Evolutionary conservation across 2,888 invertebrate genomes (phyloP).

Genomic region (Xestia xanthographa): DNA sequence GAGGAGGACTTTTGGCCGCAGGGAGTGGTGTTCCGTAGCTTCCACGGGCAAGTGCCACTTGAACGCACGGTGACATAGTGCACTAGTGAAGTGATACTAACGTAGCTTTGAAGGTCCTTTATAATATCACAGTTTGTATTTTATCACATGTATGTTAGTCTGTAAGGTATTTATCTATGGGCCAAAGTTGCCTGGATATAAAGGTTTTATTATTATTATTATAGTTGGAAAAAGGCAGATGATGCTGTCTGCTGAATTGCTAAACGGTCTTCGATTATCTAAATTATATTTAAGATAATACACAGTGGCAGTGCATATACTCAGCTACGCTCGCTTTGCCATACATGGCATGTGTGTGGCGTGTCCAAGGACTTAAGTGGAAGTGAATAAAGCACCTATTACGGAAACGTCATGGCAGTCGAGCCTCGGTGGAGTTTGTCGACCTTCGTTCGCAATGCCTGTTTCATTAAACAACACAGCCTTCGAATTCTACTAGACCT

Average conservation of each 20-base stretch:
- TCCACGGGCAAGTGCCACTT: too few species aligned
- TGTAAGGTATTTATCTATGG: too few species aligned
- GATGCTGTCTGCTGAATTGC: background rate
- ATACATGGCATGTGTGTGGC: conserved; percentile 37
- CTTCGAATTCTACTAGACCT: conserved; percentile 68
- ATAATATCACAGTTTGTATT: too few species aligned
- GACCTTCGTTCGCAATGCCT: conserved; percentile 80
- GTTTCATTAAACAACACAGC: conserved; percentile 69
- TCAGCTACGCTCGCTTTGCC: conserved; percentile 18
- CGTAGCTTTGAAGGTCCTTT: too few species aligned
- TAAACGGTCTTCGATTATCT: background rate
- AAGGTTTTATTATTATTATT: too few species aligned
- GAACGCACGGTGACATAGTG: too few species aligned
- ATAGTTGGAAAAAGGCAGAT: too few species aligned
- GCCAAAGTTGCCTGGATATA: too few species aligned
- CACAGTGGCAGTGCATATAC: conserved; percentile 9
- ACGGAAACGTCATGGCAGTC: conserved; percentile 76
- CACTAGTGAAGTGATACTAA: too few species aligned
- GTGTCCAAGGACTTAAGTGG: conserved; percentile 69
- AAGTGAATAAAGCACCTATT: conserved; percentile 72
- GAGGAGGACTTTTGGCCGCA: too few species aligned
- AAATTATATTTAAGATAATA: background rate
- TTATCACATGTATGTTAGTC: too few species aligned
- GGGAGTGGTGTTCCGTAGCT: too few species aligned
- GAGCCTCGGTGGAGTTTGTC: conserved; percentile 77